Evolutionary conservation across 2,797 vertebrate genomes (phyloP), one percentile per base, ranked within the genome.

Genomic region (Gadopsis bispinosus): DNA sequence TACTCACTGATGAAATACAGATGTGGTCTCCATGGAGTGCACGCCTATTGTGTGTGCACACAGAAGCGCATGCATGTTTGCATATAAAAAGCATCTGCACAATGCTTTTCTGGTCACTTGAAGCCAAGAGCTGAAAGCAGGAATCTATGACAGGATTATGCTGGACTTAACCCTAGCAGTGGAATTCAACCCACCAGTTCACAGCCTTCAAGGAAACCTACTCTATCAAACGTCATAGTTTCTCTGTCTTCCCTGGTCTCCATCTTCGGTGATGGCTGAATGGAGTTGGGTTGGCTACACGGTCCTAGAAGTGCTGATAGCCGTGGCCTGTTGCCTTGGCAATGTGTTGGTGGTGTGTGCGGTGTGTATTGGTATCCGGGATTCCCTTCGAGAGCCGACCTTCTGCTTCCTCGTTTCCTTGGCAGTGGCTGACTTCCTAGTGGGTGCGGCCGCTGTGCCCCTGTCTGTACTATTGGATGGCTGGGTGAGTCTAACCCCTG

Each of bases 321-420:
- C 87, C 1, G 55, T 83, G 54, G 79, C 88, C 7, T 94, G 93
- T 75, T 94, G 91, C 84, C 69, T 96, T 73, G 97, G 97, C 14
- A 97, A 97, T 0, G 7, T 89, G 54, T 76, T 97, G 85, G 96
- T 97, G 64, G 90, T 97, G 74, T 96, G 93, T 88, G 96, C 88
- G 0, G 93, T 96, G 87, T 95, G 92, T 64, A 53, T 87, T 14
- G 95, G 95, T 26, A 20, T 90, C 20, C 95, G 93, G 63, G 82
- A 84, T 16, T 90, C 88, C 0, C 87, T 95, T 7, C 91, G 88
- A 58, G 95, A 95, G 73, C 94, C 93, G 0, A 97, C 95, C 0
- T 95, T 96, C 83, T 96, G 94, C 62, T 97, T 97, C 88, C 93
- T 97, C 6, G 87, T 93, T 0, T 98, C 97, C 1, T 88, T 98